Percentiles rank a stretch among this genome's conserved stretches.
Evolutionary conservation across 2,113 vertebrate genomes (phyloP).

Genomic region (Caretta caretta): DNA sequence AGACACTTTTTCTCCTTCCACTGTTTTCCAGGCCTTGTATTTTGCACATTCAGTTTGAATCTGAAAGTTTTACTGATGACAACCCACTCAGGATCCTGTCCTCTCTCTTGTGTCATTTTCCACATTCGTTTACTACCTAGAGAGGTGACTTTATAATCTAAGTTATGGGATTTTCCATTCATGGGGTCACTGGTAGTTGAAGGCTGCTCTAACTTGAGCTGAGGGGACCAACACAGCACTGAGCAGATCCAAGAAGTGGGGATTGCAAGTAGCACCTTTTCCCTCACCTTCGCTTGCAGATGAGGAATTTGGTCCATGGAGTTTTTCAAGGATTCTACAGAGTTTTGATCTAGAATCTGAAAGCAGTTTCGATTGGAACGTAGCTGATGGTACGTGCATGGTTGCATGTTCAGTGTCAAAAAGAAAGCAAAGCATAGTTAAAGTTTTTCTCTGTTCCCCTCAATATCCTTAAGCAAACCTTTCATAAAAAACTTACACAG

Average conservation of each 20-base stretch:
- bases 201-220: not conserved
- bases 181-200: not conserved
- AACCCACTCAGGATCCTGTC: not conserved
- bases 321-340: not conserved
- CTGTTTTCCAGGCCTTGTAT: not conserved
- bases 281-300: not conserved
- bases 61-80: not conserved
- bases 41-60: not conserved
- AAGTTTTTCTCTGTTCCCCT: not conserved
- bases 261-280: not conserved
- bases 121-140: not conserved
- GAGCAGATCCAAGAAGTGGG: not conserved
- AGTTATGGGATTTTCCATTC: not conserved
- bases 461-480: not conserved
- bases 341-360: not conserved
- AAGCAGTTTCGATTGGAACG: not conserved
- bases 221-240: not conserved
- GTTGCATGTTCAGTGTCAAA: not conserved
- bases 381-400: not conserved
- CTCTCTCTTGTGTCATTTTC: not conserved
- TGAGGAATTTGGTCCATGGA: not conserved
- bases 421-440: not conserved
- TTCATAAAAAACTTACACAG: constrained; percentile 26
- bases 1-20: not conserved
- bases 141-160: not conserved